Conservation (phyloP, 2,113 vertebrate species). For the Beaufortia kweichowensis region DNA sequence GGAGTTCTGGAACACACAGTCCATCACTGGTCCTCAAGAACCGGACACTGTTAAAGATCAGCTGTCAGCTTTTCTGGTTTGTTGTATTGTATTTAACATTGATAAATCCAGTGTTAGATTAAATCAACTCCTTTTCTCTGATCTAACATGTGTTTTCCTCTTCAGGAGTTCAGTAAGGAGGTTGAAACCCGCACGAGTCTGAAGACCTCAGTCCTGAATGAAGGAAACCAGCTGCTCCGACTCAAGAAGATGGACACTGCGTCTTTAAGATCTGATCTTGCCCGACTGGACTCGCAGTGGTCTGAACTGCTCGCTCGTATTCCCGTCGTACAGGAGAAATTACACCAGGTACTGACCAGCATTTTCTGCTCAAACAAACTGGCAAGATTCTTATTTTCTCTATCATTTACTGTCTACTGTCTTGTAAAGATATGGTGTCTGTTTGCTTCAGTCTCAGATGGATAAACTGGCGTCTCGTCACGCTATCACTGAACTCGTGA, state of each 20-base stretch:
- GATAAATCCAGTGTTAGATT: not conserved
- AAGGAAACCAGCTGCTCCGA: constrained; percentile 90
- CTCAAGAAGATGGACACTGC: constrained; percentile 93
- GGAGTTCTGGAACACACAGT: constrained; percentile 93
- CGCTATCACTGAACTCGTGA: constrained; percentile 91
- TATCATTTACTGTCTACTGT: not conserved
- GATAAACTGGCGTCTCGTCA: constrained; percentile 93
- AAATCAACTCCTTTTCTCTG: too few relatives aligned
- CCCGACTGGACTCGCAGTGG: constrained; percentile 88
- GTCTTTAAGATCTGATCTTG: constrained; percentile 81
- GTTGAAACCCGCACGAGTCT: constrained; percentile 88
- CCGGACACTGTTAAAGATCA: constrained; percentile 91
- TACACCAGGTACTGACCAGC: constrained; percentile 85
- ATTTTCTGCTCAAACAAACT: constrained; percentile 45
- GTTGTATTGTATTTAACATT: constrained; percentile 44
- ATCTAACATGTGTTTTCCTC: too few relatives aligned
- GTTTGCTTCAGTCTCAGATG: constrained; percentile 88
- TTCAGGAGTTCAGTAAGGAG: constrained; percentile 98
- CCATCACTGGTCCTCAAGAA: constrained; percentile 90
- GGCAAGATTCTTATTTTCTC: constrained; percentile 12
- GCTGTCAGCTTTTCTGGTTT: constrained; percentile 90
- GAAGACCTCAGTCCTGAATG: constrained; percentile 86
- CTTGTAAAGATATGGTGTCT: constrained; percentile 1
- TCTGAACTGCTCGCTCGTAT: constrained; percentile 86
- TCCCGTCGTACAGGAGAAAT: constrained; percentile 91